These are phyloP conservation scores for Channa striata DNA, from an alignment of 2,797 vertebrate species.

Conservation along the genomic window DNA sequence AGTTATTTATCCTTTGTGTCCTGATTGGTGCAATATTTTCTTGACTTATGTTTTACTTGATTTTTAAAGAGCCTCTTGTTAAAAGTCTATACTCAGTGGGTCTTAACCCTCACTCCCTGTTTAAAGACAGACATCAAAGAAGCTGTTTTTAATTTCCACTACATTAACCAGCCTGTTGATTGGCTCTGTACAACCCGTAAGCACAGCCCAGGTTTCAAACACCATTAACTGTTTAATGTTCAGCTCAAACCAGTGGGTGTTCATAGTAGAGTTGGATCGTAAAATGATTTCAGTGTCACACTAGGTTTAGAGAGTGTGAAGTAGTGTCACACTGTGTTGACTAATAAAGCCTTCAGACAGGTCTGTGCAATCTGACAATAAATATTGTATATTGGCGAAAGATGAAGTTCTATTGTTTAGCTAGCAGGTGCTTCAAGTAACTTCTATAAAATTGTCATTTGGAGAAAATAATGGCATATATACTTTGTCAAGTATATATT, in stretches of 20 bases:
- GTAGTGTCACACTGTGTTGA: too few relatives aligned
- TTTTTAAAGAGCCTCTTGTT: slow-evolving; percentile 52
- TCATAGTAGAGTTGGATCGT: neutral
- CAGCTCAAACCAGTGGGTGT: neutral
- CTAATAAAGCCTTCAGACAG: too few relatives aligned
- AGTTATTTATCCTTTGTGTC: slow-evolving; percentile 50
- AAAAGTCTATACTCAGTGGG: slow-evolving; percentile 26
- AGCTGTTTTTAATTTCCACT: slow-evolving; percentile 67
- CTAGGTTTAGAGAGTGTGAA: too few relatives aligned
- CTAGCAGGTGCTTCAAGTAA: too few relatives aligned
- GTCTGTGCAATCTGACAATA: too few relatives aligned
- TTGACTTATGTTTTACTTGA: slow-evolving; percentile 26
- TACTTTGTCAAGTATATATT: too few relatives aligned
- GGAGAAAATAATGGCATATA: too few relatives aligned
- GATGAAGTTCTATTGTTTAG: too few relatives aligned
- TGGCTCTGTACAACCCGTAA: slow-evolving; percentile 48
- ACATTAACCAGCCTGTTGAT: slow-evolving; percentile 54
- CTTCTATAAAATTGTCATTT: too few relatives aligned
- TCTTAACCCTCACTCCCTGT: slow-evolving; percentile 57
- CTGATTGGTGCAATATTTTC: slow-evolving; percentile 35
- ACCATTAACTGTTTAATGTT: slow-evolving; percentile 42
- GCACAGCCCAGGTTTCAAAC: slow-evolving; percentile 44
- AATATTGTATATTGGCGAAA: too few relatives aligned
- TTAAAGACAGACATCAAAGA: slow-evolving; percentile 66
- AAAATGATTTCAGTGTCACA: slow-evolving; percentile 14